Conservation (phyloP, 1,140 invertebrate species). For the Trichoplusia ni region DNA sequence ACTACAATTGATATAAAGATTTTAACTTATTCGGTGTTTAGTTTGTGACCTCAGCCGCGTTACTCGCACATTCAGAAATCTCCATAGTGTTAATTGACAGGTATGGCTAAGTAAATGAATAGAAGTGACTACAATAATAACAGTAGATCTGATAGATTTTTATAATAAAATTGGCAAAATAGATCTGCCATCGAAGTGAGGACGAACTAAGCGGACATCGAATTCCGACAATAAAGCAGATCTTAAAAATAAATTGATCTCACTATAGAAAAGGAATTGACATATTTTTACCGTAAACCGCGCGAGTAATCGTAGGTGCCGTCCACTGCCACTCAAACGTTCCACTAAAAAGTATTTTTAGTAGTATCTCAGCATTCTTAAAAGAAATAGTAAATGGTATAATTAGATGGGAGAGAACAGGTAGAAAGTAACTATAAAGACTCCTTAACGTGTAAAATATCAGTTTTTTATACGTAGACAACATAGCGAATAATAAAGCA, state of each 20-base stretch:
- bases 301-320: conserved; percentile 32
- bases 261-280: conserved; percentile 30
- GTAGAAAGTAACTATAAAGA: background rate
- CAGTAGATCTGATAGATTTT: too few relatives aligned
- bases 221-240: conserved; percentile 36
- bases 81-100: background rate
- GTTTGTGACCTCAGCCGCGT: conserved; percentile 3
- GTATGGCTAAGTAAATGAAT: too few relatives aligned
- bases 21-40: conserved; percentile 3
- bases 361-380: background rate
- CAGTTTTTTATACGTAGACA: background rate
- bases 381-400: background rate
- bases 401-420: background rate
- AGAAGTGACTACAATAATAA: too few relatives aligned
- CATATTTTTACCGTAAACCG: conserved; percentile 12
- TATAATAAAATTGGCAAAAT: too few relatives aligned
- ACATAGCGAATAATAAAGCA: conserved; percentile 1
- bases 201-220: background rate
- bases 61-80: conserved; percentile 1
- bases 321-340: conserved; percentile 49
- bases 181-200: background rate
- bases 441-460: background rate
- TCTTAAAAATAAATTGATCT: conserved; percentile 23
- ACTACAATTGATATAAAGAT: conserved; percentile 4
- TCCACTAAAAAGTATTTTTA: conserved; percentile 18